These are phyloP conservation scores for Gracilinanus agilis DNA, from an alignment of 2,113 vertebrate genomes.

Conservation along the genomic window DNA sequence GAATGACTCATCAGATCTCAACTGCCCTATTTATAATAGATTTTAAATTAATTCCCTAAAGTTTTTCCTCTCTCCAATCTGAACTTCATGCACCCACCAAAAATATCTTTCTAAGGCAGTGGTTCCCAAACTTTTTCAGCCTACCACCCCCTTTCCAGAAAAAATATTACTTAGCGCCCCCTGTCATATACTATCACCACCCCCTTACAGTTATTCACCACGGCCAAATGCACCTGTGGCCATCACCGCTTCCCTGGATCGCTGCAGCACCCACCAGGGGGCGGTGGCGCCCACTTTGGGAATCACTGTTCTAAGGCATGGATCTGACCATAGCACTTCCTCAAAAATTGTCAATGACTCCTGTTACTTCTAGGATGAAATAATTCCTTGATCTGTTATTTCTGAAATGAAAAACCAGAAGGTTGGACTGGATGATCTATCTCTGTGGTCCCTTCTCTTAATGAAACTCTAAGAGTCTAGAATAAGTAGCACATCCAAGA, in stretches of 20 bases:
- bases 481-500: background rate
- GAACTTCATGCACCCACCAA: background rate
- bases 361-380: background rate
- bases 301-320: background rate
- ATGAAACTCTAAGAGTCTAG: background rate
- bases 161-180: too few species aligned
- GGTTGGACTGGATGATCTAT: background rate
- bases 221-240: too few species aligned
- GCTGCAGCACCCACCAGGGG: too few species aligned
- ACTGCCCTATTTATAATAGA: background rate
- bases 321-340: background rate
- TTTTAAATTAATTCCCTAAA: background rate
- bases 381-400: background rate
- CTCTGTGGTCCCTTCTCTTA: background rate
- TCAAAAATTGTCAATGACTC: background rate
- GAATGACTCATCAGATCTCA: background rate
- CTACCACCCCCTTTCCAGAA: too few species aligned
- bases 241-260: too few species aligned
- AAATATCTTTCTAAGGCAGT: background rate
- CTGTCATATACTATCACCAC: too few species aligned
- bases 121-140: too few species aligned
- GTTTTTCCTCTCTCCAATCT: background rate
- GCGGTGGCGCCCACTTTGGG: too few species aligned
- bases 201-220: too few species aligned
- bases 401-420: background rate